phyloP scores from a whole-genome alignment of 2,113 vertebrate species.

The Odocoileus virginianus region DNA sequence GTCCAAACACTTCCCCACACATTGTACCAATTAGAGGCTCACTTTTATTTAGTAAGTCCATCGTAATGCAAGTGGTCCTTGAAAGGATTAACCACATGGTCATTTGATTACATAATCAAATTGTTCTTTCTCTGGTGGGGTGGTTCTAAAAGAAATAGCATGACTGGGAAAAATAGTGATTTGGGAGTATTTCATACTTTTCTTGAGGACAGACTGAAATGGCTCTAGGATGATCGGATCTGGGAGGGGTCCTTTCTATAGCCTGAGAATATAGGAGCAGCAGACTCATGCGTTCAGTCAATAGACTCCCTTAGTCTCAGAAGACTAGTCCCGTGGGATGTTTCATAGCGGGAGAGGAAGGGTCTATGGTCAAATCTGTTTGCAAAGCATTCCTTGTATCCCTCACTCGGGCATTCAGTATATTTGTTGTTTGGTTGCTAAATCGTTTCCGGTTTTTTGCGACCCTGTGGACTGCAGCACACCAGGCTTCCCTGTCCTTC shows the following conservation, averaged over 20 bases:
- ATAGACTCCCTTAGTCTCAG: too few species aligned
- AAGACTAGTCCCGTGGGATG: not conserved
- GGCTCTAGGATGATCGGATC: not conserved
- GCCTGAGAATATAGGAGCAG: not conserved
- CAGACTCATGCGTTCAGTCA: not conserved
- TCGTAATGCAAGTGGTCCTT: not conserved
- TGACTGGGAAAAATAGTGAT: not conserved
- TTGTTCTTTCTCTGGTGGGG: not conserved
- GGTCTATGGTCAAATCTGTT: fast-evolving
- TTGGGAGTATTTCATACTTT: not conserved
- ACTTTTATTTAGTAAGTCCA: not conserved
- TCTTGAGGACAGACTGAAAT: not conserved
- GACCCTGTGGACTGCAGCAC: not conserved
- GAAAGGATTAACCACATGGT: not conserved
- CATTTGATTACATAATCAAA: not conserved
- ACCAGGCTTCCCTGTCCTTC: not conserved
- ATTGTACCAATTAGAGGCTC: not conserved
- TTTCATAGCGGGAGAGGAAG: not conserved
- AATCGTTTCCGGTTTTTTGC: not conserved
- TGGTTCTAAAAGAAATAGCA: not conserved
- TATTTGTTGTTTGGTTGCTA: not conserved
- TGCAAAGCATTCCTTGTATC: not conserved
- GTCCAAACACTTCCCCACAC: not conserved
- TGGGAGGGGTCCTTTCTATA: not conserved
- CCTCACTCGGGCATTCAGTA: not conserved